These are phyloP conservation scores for Iguana delicatissima DNA, from an alignment of 2,797 vertebrate species.

Conservation along the genomic window DNA sequence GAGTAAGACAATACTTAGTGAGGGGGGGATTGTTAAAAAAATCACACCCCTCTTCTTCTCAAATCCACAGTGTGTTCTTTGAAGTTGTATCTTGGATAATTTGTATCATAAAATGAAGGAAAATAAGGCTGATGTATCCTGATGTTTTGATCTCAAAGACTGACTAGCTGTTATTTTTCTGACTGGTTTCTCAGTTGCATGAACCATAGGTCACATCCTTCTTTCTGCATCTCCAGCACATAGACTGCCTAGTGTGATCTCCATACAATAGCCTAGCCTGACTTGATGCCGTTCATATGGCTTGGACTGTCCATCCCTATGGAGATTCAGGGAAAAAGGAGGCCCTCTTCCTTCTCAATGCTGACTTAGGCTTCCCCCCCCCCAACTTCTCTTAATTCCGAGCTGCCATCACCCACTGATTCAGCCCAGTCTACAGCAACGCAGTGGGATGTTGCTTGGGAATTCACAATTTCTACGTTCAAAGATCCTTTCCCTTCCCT, in stretches of 20 bases:
- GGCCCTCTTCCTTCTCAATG: no score
- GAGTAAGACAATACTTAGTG: slow-evolving; percentile 52
- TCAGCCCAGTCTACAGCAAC: no score
- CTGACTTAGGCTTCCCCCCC: no score
- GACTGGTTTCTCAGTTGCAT: background rate
- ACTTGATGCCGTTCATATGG: background rate
- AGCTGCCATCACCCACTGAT: no score
- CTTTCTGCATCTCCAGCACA: background rate
- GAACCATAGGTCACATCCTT: slow-evolving; percentile 23
- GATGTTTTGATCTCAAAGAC: slow-evolving; percentile 47
- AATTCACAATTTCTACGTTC: no score
- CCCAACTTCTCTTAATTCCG: no score
- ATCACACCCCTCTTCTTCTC: slow-evolving; percentile 46
- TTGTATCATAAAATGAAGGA: slow-evolving; percentile 61
- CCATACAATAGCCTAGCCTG: background rate
- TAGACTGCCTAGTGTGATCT: background rate
- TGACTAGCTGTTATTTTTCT: background rate
- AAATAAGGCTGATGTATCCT: slow-evolving; percentile 46
- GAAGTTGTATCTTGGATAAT: slow-evolving; percentile 67
- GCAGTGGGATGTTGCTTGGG: no score
- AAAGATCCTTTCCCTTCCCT: no score
- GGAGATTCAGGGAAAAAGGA: no score
- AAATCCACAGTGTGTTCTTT: slow-evolving; percentile 69
- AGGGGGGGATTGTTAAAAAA: background rate
- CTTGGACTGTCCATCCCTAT: no score